Evolutionary conservation across 2,113 vertebrate species (phyloP), one percentile per base, ranked within the genome.

Genomic region (Actenoides hombroni): DNA sequence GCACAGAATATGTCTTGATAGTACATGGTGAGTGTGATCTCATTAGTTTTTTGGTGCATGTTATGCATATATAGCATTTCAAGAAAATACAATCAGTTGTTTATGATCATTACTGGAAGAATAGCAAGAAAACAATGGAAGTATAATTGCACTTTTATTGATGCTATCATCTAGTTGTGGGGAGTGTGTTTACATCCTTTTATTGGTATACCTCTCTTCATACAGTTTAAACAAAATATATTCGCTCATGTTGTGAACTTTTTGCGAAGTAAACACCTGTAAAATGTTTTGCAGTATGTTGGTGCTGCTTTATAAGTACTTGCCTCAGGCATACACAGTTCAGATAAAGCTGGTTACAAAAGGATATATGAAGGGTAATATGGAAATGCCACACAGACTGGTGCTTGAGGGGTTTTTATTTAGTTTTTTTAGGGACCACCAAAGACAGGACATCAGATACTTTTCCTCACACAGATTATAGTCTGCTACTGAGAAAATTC

Each of bases 1-100:
- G 98, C 20, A 99, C 98, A 89, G 99, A 99, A 82, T 99, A 99
- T 60, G 98, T 99, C 70, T 99, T 99, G 97, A 99, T 99, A 83
- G 99, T 99, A 83, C 99, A 99, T n/a, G 99, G 99, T 99, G 96
- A 99, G 99, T 99, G 92, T 25, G 4, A 76, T 83, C 74, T 37
- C 28, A 2, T 85, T 56, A 28, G 21, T 26, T 68, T 68, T 87
- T 80, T 35, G 40, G 26, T 63, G 31, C 51, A 46, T 67, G 13
- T 29, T n/a, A 15, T 33, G 15, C 44, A 56, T 78, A 26, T 44
- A n/a, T 84, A 70, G 61, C 44, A 35, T 73, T 91, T 68, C 65
- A 81, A 88, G 74, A 51, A 16, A 79, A 40, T 67, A 35, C 14
- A 49, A 4, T 9, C 67, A 81, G 57, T 23, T 54, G 9, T 25